A percentile compares a stretch with the other conserved stretches of the same genome.
These are phyloP conservation scores for Parasteatoda tepidariorum DNA, from an alignment of 1,140 invertebrate species.

Conservation along the genomic window DNA sequence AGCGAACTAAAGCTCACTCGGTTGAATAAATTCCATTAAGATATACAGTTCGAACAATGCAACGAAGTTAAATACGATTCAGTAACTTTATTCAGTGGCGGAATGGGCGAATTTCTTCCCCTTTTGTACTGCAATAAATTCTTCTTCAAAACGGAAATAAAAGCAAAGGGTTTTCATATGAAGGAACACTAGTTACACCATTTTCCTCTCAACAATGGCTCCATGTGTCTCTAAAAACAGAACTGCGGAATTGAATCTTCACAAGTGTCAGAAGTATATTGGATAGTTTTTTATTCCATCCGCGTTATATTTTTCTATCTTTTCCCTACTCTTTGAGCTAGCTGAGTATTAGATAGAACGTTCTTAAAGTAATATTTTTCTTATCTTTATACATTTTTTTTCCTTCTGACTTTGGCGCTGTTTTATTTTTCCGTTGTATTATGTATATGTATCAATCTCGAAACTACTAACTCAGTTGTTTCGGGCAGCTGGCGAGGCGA, in stretches of 20 bases:
- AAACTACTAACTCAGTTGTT: constrained; percentile 53
- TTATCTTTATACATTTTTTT: not conserved
- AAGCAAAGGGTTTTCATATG: not conserved
- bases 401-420: not conserved
- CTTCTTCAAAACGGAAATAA: not conserved
- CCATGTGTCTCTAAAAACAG: constrained; percentile 21
- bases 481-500: constrained; percentile 26
- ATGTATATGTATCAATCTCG: constrained; percentile 53
- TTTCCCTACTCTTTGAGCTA: constrained; percentile 14
- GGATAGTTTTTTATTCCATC: constrained; percentile 52
- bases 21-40: not conserved
- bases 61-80: constrained; percentile 12
- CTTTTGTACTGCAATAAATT: not conserved
- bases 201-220: constrained; percentile 16
- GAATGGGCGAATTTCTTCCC: not conserved
- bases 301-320: constrained; percentile 53
- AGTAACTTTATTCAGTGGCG: constrained; percentile 9
- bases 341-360: constrained; percentile 48
- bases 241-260: constrained; percentile 48
- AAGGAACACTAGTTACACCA: constrained; percentile 27
- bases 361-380: constrained; percentile 44
- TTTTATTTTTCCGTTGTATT: constrained; percentile 40
- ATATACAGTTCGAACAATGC: not conserved
- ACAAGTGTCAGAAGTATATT: constrained; percentile 58
- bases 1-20: too few species aligned